Conservation (phyloP, 2,797 vertebrate species). For the Kryptolebias ocellatus region DNA sequence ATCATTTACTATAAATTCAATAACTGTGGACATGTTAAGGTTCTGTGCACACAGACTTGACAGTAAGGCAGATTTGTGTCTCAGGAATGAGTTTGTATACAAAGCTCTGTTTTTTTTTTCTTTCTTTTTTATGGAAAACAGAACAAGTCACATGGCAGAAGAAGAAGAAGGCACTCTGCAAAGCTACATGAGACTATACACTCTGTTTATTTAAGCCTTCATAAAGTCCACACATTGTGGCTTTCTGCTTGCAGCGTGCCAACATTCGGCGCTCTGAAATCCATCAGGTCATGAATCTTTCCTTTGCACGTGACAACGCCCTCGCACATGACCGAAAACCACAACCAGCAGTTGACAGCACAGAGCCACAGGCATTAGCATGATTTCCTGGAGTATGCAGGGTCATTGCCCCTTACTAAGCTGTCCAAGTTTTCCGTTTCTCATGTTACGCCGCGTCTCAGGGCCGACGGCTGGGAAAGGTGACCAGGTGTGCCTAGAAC, state of each 20-base stretch:
- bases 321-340: conserved; percentile 46
- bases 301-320: conserved; percentile 50
- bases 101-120: background rate
- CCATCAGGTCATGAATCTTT: conserved; percentile 52
- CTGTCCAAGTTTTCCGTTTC: conserved; percentile 14
- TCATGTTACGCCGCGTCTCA: conserved; percentile 19
- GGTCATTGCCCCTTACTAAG: conserved; percentile 34
- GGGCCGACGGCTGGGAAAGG: conserved; percentile 37
- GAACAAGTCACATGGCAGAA: conserved; percentile 35
- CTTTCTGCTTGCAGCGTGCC: conserved; percentile 37
- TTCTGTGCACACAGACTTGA: conserved; percentile 31
- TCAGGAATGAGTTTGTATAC: background rate
- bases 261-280: conserved; percentile 37
- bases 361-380: conserved; percentile 19
- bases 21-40: conserved; percentile 40
- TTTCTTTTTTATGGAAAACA: conserved; percentile 20
- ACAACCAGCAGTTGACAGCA: conserved; percentile 17
- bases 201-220: conserved; percentile 45
- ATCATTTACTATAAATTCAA: conserved; percentile 32
- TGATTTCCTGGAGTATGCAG: conserved; percentile 38
- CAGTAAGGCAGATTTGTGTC: background rate
- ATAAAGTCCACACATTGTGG: conserved; percentile 38
- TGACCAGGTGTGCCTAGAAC: conserved; percentile 65
- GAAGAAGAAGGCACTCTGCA: conserved; percentile 14
- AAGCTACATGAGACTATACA: conserved; percentile 23